These are phyloP conservation scores for Mya arenaria DNA, from an alignment of 1,140 invertebrate genomes.

Conservation along the genomic window DNA sequence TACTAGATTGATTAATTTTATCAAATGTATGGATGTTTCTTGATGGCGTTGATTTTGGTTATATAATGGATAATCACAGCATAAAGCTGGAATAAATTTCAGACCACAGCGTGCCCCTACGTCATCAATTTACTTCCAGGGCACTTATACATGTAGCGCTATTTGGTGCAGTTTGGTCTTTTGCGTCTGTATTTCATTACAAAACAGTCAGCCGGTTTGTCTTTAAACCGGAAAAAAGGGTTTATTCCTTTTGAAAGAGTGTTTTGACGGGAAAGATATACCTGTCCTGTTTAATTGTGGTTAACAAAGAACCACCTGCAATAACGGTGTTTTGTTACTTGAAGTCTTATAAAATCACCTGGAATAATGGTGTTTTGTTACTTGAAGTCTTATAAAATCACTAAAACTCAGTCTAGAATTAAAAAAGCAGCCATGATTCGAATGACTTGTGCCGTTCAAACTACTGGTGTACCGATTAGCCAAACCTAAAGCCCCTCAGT, in stretches of 20 bases:
- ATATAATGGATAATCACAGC: constrained; percentile 74
- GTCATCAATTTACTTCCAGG: constrained; percentile 73
- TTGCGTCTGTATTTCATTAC: constrained; percentile 49
- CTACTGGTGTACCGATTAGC: constrained; percentile 66
- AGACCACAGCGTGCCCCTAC: constrained; percentile 75
- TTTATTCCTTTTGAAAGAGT: constrained; percentile 39
- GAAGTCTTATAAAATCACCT: too few relatives aligned
- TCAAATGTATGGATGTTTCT: constrained; percentile 66
- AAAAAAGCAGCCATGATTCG: constrained; percentile 72
- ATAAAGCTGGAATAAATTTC: constrained; percentile 77
- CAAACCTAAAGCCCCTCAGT: constrained; percentile 58
- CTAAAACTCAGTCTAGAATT: constrained; percentile 69
- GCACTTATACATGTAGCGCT: constrained; percentile 69
- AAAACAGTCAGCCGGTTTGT: constrained; percentile 20
- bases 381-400: constrained; percentile 71
- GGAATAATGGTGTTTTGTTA: constrained; percentile 72
- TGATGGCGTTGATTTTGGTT: constrained; percentile 62
- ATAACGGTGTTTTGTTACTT: too few relatives aligned
- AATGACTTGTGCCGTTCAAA: constrained; percentile 73
- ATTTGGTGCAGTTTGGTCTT: constrained; percentile 69
- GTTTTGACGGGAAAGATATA: constrained; percentile 54
- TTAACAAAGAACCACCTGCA: constrained; percentile 65
- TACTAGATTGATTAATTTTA: constrained; percentile 62
- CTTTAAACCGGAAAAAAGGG: constrained; percentile 46
- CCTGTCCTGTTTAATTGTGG: constrained; percentile 57